Percentiles rank a stretch among this genome's conserved stretches.
Evolutionary conservation across 2,113 vertebrate genomes (phyloP).

Genomic region (Poicephalus meyeri): DNA sequence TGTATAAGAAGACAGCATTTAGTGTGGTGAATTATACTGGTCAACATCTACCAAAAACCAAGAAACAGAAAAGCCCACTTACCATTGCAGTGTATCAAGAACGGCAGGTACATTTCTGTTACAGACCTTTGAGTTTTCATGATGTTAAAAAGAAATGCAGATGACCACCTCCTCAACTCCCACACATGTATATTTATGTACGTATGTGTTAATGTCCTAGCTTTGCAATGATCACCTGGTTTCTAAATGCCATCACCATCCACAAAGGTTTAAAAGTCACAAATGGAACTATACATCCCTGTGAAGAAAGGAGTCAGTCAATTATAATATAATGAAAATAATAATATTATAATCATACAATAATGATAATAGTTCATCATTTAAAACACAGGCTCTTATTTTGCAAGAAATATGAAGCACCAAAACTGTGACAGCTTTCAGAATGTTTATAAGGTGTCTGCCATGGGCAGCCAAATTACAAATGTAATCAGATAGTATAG

Average conservation of each 20-base stretch:
- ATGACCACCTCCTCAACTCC: fast-evolving
- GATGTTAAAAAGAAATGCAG: background rate
- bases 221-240: background rate
- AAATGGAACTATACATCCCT: background rate
- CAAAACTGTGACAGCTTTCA: fast-evolving
- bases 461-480: fast-evolving
- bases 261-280: background rate
- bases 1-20: background rate
- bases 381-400: background rate
- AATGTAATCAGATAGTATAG: background rate
- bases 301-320: background rate
- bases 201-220: background rate
- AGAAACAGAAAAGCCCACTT: background rate
- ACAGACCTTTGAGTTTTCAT: background rate
- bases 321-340: background rate
- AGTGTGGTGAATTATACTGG: background rate
- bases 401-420: fast-evolving
- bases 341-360: too few relatives aligned
- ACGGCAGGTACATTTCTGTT: background rate
- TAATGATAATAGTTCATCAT: background rate
- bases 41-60: background rate
- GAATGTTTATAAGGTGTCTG: fast-evolving
- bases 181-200: fast-evolving
- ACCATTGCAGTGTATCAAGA: fast-evolving
- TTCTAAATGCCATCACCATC: background rate